A percentile compares a stretch with the other conserved stretches of the same genome.
phyloP scores from a whole-genome alignment of 2,113 vertebrate genomes.

The Thryonomys swinderianus region DNA sequence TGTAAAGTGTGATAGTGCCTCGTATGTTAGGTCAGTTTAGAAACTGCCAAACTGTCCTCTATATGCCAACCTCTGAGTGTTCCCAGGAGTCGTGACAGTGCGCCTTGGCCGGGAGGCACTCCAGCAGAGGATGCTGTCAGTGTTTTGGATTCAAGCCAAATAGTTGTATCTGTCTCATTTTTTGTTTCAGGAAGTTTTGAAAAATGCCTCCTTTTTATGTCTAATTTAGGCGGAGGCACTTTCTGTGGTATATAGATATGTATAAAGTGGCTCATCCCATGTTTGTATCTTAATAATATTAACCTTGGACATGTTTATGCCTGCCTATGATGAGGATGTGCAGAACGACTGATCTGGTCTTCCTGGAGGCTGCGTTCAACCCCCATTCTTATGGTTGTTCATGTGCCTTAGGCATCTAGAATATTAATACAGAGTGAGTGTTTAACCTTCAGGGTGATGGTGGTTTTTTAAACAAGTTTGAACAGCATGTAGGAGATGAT shows the following conservation, averaged over 20 bases:
- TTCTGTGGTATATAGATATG: not conserved
- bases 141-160: not conserved
- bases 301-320: slow-evolving; percentile 79
- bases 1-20: not conserved
- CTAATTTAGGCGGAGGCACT: not conserved
- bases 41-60: not conserved
- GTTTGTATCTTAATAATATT: not conserved
- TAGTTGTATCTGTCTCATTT: not conserved
- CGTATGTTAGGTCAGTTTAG: not conserved
- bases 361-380: slow-evolving; percentile 52
- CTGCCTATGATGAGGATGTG: slow-evolving; percentile 71
- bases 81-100: not conserved
- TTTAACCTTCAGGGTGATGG: slow-evolving; percentile 43
- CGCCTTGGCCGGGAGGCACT: not conserved
- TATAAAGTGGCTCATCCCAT: not conserved
- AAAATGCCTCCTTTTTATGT: not conserved
- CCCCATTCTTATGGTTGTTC: slow-evolving; percentile 74
- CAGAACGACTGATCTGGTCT: slow-evolving; percentile 79
- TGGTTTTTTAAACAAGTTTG: slow-evolving; percentile 73
- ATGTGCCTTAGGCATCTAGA: slow-evolving; percentile 61
- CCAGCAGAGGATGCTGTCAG: not conserved
- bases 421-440: slow-evolving; percentile 9
- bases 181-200: not conserved
- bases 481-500: slow-evolving; percentile 73
- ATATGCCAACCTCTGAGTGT: fast-evolving